A percentile compares a stretch with the other conserved stretches of the same genome.
Evolutionary conservation across 2,888 invertebrate genomes (phyloP).

Genomic region (Meandrusa payeni): DNA sequence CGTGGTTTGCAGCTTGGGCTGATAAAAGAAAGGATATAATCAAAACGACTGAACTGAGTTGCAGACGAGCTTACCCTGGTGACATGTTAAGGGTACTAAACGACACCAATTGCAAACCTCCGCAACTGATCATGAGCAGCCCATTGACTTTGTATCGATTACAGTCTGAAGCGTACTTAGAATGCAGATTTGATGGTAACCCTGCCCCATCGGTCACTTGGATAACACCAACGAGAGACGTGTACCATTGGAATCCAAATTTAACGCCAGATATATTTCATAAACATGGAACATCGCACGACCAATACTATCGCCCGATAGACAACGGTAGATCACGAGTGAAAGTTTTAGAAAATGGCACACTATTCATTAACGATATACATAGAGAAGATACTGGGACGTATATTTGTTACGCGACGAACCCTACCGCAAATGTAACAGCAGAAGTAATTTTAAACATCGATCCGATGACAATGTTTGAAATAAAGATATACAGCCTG

Average conservation of each 20-base stretch:
- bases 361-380: constrained; percentile 85
- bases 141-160: constrained; percentile 83
- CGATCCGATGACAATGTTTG: constrained; percentile 91
- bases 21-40: constrained; percentile 71
- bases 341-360: constrained; percentile 87
- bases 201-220: constrained; percentile 91
- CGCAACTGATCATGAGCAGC: constrained; percentile 81
- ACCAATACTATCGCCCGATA: constrained; percentile 67
- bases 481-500: constrained; percentile 91
- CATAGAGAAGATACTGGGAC: constrained; percentile 90
- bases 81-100: constrained; percentile 86
- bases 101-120: constrained; percentile 86
- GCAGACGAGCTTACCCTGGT: constrained; percentile 83
- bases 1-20: constrained; percentile 84
- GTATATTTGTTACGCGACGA: constrained; percentile 92
- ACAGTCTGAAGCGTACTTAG: constrained; percentile 84
- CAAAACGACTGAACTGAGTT: constrained; percentile 83
- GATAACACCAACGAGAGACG: constrained; percentile 88
- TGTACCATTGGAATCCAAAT: constrained; percentile 90
- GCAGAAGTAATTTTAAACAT: constrained; percentile 88
- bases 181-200: constrained; percentile 88
- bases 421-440: constrained; percentile 90
- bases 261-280: constrained; percentile 83
- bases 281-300: constrained; percentile 84
- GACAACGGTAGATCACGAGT: constrained; percentile 80